Evolutionary conservation across 2,888 invertebrate genomes (phyloP), one percentile per base, ranked within the genome.

Genomic region (Unio pictorum): DNA sequence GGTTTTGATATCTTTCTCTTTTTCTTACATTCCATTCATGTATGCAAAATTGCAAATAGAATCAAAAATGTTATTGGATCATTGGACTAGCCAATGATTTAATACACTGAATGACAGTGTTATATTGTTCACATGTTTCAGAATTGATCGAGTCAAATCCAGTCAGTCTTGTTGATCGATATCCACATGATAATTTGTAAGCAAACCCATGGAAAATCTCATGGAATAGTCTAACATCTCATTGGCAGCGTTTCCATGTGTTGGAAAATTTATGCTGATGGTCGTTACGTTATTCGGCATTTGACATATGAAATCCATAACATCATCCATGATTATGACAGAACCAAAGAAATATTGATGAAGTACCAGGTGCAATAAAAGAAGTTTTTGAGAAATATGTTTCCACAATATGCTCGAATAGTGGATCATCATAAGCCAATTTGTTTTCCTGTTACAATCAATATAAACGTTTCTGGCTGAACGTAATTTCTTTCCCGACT

Each of bases 81-180:
- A 69, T 69, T 66, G 64, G 68, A 45, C 66, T 3, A 55, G 63
- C 66, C 45, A 68, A 65, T 0, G 20, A 34, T 66, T 67, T 64
- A n/a, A 70, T 73, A 55, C 63, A 62, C 54, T 73, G 70, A 26
- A 68, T 67, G 55, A 66, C 70, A 59, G 62, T 73, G 64, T 71
- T 71, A 28, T 68, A 70, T 45, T 70, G 73, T 60, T 73, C 73
- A 68, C 73, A 73, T 30, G 70, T 70, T 68, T 70, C 73, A 57
- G 69, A 68, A 58, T 71, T 68, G 23, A 70, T 67, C 26, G 62
- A 58, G 54, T 70, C 73, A 60, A 73, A 73, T 17, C 70, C 67
- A 58, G 58, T 67, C 15, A 70, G 63, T 5, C 71, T 55, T 11
- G 65, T 55, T 63, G 68, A 64, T 60, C 65, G 66, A 61, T 62